These are phyloP conservation scores for Drosophila rufa DNA, from an alignment of 1,140 invertebrate genomes.

Conservation along the genomic window DNA sequence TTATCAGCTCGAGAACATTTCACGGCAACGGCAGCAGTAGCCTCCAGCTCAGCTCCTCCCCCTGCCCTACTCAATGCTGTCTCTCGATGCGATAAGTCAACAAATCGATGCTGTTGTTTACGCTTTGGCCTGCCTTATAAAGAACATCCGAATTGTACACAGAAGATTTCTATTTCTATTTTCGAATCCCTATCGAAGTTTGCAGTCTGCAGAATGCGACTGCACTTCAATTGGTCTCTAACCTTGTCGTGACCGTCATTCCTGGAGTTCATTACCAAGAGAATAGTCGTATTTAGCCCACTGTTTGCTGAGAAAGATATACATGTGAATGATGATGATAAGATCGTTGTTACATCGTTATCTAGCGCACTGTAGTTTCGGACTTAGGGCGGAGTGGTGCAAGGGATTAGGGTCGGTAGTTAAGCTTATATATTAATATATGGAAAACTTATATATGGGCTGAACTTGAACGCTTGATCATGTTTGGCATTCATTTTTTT, in stretches of 20 bases:
- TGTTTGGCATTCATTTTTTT: constrained; percentile 50
- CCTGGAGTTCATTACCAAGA: constrained; percentile 14
- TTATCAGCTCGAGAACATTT: constrained; percentile 61
- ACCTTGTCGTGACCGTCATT: constrained; percentile 60
- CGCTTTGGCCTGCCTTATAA: constrained; percentile 27
- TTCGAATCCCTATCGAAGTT: constrained; percentile 25
- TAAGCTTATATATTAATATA: constrained; percentile 22
- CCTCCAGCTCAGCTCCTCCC: constrained; percentile 6
- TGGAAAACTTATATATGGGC: constrained; percentile 30
- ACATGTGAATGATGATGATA: constrained; percentile 44
- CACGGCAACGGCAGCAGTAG: constrained; percentile 19
- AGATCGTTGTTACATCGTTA: constrained; percentile 36
- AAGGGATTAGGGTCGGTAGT: constrained; percentile 44
- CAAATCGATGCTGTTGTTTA: constrained; percentile 56
- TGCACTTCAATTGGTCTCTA: constrained; percentile 21
- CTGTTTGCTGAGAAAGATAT: constrained; percentile 20
- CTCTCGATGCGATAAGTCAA: constrained; percentile 60
- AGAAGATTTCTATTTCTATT: constrained; percentile 52
- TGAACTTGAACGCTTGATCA: constrained; percentile 72
- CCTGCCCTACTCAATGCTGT: constrained; percentile 25
- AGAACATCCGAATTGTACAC: constrained; percentile 54
- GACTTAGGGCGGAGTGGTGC: constrained; percentile 44
- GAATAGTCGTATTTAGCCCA: constrained; percentile 24
- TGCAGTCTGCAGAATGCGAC: constrained; percentile 9
- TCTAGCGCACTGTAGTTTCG: constrained; percentile 61